A percentile compares a stretch with the other conserved stretches of the same genome.
These are phyloP conservation scores for Chinchilla lanigera DNA, from an alignment of 2,113 vertebrate genomes.

Conservation along the genomic window DNA sequence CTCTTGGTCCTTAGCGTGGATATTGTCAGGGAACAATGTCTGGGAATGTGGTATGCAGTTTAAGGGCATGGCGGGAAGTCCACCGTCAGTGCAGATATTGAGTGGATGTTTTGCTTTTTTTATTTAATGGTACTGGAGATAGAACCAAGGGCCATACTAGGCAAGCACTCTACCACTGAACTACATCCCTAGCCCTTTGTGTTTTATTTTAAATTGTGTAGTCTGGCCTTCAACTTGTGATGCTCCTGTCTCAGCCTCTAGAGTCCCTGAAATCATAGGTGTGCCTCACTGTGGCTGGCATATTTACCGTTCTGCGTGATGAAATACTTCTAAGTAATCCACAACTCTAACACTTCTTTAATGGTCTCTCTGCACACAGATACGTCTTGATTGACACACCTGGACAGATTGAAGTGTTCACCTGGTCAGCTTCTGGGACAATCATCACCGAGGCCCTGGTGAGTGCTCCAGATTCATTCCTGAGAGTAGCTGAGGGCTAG, in stretches of 20 bases:
- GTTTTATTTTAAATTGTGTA: neutral
- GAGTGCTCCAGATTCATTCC: slow-evolving; percentile 64
- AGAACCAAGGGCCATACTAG: neutral
- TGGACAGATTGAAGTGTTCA: slow-evolving; percentile 98
- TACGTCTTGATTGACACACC: slow-evolving; percentile 98
- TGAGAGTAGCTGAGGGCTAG: neutral
- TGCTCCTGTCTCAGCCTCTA: neutral
- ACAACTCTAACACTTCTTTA: neutral
- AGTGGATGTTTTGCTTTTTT: neutral
- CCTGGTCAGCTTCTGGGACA: slow-evolving; percentile 98
- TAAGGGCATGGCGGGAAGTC: neutral
- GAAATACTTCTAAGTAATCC: neutral
- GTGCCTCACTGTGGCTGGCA: neutral
- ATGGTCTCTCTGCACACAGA: slow-evolving; percentile 82
- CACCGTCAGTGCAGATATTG: neutral
- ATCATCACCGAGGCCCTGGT: slow-evolving; percentile 98
- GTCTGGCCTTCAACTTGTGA: neutral
- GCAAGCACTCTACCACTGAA: neutral
- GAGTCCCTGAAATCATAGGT: neutral
- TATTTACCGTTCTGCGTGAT: neutral
- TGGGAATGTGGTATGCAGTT: neutral
- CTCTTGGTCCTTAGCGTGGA: neutral
- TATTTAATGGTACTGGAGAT: neutral
- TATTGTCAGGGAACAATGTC: neutral
- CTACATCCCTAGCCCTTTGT: neutral